Base-by-base conservation (phyloP, 2,797 vertebrate species). In the Cygnus olor region DNA sequence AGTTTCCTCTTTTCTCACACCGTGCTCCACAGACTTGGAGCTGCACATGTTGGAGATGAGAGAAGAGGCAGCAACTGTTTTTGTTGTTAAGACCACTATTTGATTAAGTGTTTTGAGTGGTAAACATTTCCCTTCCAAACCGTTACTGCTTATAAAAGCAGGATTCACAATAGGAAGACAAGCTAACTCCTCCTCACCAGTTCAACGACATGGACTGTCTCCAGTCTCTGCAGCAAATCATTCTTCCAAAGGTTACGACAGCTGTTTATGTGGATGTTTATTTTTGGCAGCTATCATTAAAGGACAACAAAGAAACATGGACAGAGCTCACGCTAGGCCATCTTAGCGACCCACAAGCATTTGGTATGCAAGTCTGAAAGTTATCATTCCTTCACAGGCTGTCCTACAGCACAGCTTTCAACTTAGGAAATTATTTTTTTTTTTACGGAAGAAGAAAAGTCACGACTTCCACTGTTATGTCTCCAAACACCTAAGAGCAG, bases 1-100 rank as follows among this genome's bases (percentile, higher is more conserved):
- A 40, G 24, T 66, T 82, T 68, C 21, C 61, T 71, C 34, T 44
- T 64, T 66, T 80, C 87, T 38, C 54, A 51, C 21, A 11, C 10
- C 3, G 5, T 74, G 40, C 6, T 42, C 14, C 0, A 0, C 19
- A 66, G 20, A 6, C 51, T 44, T 40, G 25, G 32, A 91, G 24
- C 40, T 1, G 1, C 6, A 3, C 0, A 1, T 40, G 30, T n/a
- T 64, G 15, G 21, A 22, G 0, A 0, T 11, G 30, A 72, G 47
- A 60, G 30, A 70, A 83, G 14, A 20, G 25, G 8, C 20, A 54
- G 47, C 1, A 1, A 34, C 44, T 78, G 25, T 85, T 64, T 44
- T 65, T 21, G 16, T 54, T 32, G 10, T 47, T 54, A 47, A 0
- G 0, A 57, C 14, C 6, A 3, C 30, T 1, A 0, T 64, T 91